A percentile compares a stretch with the other conserved stretches of the same genome.
These are phyloP conservation scores for Papilio gigon DNA, from an alignment of 2,888 invertebrate genomes.

Conservation along the genomic window DNA sequence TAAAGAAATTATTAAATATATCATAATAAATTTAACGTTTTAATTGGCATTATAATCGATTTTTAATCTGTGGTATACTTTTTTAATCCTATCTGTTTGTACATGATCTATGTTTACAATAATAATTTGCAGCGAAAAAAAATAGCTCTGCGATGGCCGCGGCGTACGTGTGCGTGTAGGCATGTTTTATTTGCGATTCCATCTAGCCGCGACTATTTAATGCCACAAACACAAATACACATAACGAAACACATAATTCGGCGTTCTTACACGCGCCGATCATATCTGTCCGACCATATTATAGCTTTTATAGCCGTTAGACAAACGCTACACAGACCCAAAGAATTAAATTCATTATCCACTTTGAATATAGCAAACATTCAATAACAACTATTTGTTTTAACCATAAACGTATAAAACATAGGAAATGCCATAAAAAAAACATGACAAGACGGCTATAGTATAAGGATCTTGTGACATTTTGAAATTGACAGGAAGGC, in stretches of 20 bases:
- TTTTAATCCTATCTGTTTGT: constrained; percentile 30
- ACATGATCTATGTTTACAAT: constrained; percentile 31
- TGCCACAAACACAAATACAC: constrained; percentile 43
- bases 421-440: too few relatives aligned
- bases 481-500: too few relatives aligned
- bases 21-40: too few relatives aligned
- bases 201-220: constrained; percentile 44
- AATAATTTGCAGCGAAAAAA: constrained; percentile 47
- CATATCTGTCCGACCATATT: constrained; percentile 30
- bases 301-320: constrained; percentile 33
- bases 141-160: constrained; percentile 40
- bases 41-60: not conserved
- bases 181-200: constrained; percentile 51
- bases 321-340: constrained; percentile 2
- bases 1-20: too few relatives aligned
- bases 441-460: too few relatives aligned
- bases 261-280: constrained; percentile 44
- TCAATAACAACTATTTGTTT: too few relatives aligned
- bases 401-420: too few relatives aligned
- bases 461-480: too few relatives aligned
- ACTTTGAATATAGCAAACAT: too few relatives aligned
- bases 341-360: not conserved
- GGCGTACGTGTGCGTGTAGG: constrained; percentile 57
- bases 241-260: constrained; percentile 45
- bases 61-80: not conserved